Evolutionary conservation across 1,140 invertebrate genomes (phyloP).

Genomic region (Dinoponera quadriceps): DNA sequence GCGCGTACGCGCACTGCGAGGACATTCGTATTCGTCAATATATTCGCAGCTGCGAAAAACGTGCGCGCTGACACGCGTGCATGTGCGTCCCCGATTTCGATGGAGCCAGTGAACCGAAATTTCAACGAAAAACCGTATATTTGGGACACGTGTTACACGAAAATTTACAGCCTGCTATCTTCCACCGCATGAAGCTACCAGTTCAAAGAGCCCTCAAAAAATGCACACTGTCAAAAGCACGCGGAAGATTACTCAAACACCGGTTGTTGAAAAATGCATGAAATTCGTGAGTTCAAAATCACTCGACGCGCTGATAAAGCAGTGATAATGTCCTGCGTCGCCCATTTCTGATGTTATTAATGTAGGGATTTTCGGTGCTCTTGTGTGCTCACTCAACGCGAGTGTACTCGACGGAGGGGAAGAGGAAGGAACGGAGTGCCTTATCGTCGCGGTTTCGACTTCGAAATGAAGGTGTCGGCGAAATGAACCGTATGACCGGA

Average conservation of each 20-base stretch:
- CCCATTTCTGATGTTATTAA: too few relatives aligned
- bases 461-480: not conserved
- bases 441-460: not conserved
- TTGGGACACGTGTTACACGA: conserved; percentile 52
- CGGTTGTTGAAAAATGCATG: not conserved
- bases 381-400: too few relatives aligned
- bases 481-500: conserved; percentile 24
- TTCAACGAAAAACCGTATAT: conserved; percentile 59
- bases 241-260: conserved; percentile 13
- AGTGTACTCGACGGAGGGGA: not conserved
- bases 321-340: too few relatives aligned
- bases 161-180: conserved; percentile 57
- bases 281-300: not conserved
- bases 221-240: conserved; percentile 29
- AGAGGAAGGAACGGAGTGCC: not conserved
- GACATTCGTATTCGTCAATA: conserved; percentile 59
- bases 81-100: conserved; percentile 55
- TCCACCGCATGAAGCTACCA: conserved; percentile 24
- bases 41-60: conserved; percentile 57
- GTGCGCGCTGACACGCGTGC: conserved; percentile 51
- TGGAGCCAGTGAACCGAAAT: conserved; percentile 52
- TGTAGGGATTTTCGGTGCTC: too few relatives aligned
- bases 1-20: not conserved
- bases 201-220: conserved; percentile 45
- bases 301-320: not conserved